Conservation (phyloP, 2,888 invertebrate species). For the Buathra laborator region DNA sequence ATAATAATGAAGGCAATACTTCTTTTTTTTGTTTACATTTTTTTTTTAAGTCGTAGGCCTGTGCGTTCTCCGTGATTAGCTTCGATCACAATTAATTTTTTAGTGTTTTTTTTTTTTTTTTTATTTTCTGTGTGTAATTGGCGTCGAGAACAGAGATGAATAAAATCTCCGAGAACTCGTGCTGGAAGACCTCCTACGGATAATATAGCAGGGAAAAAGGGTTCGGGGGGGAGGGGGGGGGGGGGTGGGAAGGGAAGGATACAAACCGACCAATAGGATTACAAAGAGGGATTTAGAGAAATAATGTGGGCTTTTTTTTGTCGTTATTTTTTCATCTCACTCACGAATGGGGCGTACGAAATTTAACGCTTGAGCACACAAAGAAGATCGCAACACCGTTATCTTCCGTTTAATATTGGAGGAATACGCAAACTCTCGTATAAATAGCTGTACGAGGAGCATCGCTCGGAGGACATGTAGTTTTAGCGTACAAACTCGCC, state of each 20-base stretch:
- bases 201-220: constrained; percentile 29
- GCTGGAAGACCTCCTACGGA: constrained; percentile 68
- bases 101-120: background rate
- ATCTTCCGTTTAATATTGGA: constrained; percentile 20
- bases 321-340: constrained; percentile 51
- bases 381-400: constrained; percentile 42
- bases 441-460: constrained; percentile 16
- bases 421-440: background rate
- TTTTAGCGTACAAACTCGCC: constrained; percentile 18
- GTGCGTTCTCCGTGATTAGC: constrained; percentile 42
- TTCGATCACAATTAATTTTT: background rate
- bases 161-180: constrained; percentile 61
- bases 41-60: constrained; percentile 48
- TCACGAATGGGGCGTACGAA: constrained; percentile 56
- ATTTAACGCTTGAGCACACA: constrained; percentile 63
- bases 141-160: constrained; percentile 56
- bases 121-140: constrained; percentile 12
- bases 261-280: constrained; percentile 43
- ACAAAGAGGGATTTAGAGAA: constrained; percentile 1
- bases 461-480: constrained; percentile 22
- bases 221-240: constrained; percentile 13
- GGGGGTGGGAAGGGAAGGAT: constrained; percentile 2
- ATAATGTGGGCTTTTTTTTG: constrained; percentile 16
- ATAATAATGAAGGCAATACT: constrained; percentile 69
- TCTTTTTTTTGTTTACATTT: constrained; percentile 53